Evolutionary conservation across 2,888 invertebrate species (phyloP).

Genomic region (Dromius quadrimaculatus): DNA sequence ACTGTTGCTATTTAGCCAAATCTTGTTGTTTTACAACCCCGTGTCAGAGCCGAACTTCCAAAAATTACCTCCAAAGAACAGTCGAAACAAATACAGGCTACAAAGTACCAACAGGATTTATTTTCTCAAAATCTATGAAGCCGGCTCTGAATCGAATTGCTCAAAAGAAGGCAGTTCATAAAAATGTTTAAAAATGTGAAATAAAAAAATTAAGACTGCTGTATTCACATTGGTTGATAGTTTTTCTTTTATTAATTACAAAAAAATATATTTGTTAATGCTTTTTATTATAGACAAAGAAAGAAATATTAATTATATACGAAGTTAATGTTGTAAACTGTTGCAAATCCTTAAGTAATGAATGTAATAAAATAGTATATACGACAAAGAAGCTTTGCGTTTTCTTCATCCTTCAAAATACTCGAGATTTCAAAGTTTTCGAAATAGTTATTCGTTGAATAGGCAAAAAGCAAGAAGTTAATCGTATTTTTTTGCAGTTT

Average conservation of each 20-base stretch:
- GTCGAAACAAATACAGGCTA: constrained; percentile 18
- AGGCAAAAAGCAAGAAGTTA: too few species aligned
- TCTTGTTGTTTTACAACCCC: constrained; percentile 40
- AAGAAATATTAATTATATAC: constrained; percentile 49
- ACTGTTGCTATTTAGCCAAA: constrained; percentile 36
- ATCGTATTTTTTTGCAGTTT: too few species aligned
- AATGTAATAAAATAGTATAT: constrained; percentile 50
- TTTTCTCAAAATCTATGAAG: constrained; percentile 11
- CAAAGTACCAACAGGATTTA: neutral
- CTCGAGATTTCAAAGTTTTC: too few species aligned
- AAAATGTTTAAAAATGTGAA: constrained; percentile 35
- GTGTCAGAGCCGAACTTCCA: constrained; percentile 41
- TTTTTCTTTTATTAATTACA: constrained; percentile 47
- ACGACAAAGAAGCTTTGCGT: constrained; percentile 16
- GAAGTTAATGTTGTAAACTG: constrained; percentile 52
- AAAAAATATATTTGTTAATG: constrained; percentile 50
- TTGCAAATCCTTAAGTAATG: constrained; percentile 52
- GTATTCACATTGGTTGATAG: constrained; percentile 43
- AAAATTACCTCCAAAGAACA: constrained; percentile 12
- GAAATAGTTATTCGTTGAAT: too few species aligned
- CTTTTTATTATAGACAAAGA: constrained; percentile 52
- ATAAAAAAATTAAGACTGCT: constrained; percentile 47
- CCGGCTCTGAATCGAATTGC: constrained; percentile 47
- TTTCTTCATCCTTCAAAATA: too few species aligned
- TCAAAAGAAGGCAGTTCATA: constrained; percentile 41